Conservation (phyloP, 2,797 vertebrate genomes). For the Pelochelys cantorii region DNA sequence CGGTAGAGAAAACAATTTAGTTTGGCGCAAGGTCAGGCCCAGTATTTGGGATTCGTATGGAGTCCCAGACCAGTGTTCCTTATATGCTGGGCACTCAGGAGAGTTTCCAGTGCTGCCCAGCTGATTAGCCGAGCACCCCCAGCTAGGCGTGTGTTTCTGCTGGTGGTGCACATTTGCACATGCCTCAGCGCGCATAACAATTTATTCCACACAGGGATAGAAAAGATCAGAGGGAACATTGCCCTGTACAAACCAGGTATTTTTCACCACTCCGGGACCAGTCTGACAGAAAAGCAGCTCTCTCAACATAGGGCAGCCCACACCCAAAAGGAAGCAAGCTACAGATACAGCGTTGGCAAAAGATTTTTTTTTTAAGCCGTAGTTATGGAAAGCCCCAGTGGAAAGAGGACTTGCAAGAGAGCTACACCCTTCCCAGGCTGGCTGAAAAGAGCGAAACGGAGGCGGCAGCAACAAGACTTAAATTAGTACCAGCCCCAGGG, state of each 20-base stretch:
- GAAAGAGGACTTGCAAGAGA: neutral
- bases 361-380: neutral
- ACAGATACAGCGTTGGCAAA: neutral
- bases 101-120: no score
- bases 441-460: neutral
- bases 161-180: no score
- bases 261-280: neutral
- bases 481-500: no score
- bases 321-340: neutral
- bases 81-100: no score
- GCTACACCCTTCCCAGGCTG: neutral
- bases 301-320: neutral
- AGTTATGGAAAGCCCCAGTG: neutral
- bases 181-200: no score
- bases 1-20: neutral
- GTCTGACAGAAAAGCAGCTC: neutral
- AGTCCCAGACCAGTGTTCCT: no score
- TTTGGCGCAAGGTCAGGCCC: neutral
- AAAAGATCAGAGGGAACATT: no score
- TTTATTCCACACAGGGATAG: no score
- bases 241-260: neutral
- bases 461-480: no score
- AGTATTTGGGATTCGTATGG: neutral
- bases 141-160: no score
- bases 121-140: no score